Evolutionary conservation across 2,888 invertebrate species (phyloP).

Genomic region (Phoenoteleia sp.): DNA sequence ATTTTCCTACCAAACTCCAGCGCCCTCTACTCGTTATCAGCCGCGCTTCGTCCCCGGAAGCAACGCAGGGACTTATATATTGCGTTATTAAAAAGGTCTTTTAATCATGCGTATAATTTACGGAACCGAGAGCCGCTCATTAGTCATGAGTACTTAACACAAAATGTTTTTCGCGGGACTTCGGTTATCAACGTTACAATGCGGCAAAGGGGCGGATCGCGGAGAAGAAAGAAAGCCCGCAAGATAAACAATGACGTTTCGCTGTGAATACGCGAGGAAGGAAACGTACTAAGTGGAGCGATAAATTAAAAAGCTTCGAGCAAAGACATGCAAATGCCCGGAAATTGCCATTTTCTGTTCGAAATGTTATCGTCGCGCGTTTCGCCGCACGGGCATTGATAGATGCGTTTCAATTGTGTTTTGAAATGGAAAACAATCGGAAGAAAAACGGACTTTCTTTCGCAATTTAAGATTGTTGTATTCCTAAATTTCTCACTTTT

Average conservation of each 20-base stretch:
- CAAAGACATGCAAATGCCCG: slow-evolving; percentile 39
- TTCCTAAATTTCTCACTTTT: too few species aligned
- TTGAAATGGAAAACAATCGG: slow-evolving; percentile 7
- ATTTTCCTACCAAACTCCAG: too few species aligned
- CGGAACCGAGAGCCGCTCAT: slow-evolving; percentile 27
- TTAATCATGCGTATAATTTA: slow-evolving; percentile 33
- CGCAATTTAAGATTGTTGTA: background rate
- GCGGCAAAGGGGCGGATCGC: background rate
- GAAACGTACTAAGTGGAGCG: slow-evolving; percentile 43
- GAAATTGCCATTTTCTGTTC: slow-evolving; percentile 35
- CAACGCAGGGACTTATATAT: too few species aligned
- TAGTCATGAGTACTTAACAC: slow-evolving; percentile 29
- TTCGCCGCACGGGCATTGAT: slow-evolving; percentile 18
- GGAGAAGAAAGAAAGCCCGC: background rate
- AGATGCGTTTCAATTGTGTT: slow-evolving; percentile 14
- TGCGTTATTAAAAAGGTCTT: slow-evolving; percentile 15
- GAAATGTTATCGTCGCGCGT: slow-evolving; percentile 22
- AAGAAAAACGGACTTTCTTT: slow-evolving; percentile 14
- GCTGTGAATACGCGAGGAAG: slow-evolving; percentile 16
- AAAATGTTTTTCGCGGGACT: slow-evolving; percentile 24
- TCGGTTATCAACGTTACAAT: slow-evolving; percentile 16
- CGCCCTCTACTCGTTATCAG: too few species aligned
- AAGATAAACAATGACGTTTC: slow-evolving; percentile 39
- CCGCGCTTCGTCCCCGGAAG: too few species aligned
- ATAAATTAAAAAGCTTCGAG: slow-evolving; percentile 48